Evolutionary conservation across 2,888 invertebrate genomes (phyloP).

Genomic region (Cryptophagus acutangulus): DNA sequence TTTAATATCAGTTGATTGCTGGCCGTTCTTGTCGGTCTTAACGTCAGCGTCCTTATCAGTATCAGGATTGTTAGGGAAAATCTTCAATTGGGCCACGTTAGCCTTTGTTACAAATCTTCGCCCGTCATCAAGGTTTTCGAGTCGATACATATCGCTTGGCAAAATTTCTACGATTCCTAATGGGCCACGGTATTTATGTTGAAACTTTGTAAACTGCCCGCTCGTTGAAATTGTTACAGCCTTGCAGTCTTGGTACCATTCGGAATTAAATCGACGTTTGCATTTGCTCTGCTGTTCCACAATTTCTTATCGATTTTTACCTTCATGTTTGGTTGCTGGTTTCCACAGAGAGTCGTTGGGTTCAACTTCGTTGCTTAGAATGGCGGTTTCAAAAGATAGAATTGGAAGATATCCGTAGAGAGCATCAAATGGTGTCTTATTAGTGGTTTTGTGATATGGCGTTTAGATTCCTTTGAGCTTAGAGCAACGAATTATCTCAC

Average conservation of each 20-base stretch:
- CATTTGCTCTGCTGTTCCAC: background rate
- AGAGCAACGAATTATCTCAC: constrained; percentile 3
- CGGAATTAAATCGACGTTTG: constrained; percentile 3
- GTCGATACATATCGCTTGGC: constrained; percentile 5
- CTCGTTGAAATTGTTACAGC: constrained; percentile 2
- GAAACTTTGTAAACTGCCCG: constrained; percentile 8
- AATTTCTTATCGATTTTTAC: background rate
- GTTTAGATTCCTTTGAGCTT: constrained; percentile 5
- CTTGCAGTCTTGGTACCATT: constrained; percentile 3
- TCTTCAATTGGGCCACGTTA: background rate
- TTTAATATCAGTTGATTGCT: too few relatives aligned
- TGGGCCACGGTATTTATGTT: constrained; percentile 7
- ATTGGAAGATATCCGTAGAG: constrained; percentile 1
- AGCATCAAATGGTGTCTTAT: constrained; percentile 4
- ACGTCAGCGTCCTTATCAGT: too few relatives aligned
- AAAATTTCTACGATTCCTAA: constrained; percentile 6
- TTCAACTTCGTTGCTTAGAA: background rate
- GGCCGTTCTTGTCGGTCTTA: too few relatives aligned
- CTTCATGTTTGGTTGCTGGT: background rate
- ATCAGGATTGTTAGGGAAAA: background rate
- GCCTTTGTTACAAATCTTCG: background rate
- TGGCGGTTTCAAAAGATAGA: background rate
- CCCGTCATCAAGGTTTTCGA: background rate
- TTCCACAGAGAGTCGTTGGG: background rate
- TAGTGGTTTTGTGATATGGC: background rate